A percentile compares a stretch with the other conserved stretches of the same genome.
Conservation (phyloP, 2,888 invertebrate species). For the Ptilodon capucinus region DNA sequence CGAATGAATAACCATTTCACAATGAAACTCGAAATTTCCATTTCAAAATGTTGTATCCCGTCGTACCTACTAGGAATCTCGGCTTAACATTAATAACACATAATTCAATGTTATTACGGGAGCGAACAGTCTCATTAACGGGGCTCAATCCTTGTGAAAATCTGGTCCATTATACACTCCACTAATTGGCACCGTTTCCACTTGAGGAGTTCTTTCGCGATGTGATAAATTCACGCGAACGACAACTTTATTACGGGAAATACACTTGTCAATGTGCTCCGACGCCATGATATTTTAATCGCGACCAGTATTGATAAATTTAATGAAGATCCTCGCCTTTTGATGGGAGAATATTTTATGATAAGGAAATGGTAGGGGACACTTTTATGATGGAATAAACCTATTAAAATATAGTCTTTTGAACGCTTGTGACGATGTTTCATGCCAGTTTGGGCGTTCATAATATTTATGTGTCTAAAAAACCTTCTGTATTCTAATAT, state of each 20-base stretch:
- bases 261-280: constrained; percentile 8
- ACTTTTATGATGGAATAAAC: too few relatives aligned
- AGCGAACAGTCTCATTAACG: constrained; percentile 50
- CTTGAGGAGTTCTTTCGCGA: constrained; percentile 31
- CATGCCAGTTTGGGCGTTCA: too few relatives aligned
- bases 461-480: too few relatives aligned
- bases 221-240: constrained; percentile 22
- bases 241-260: constrained; percentile 15
- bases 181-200: constrained; percentile 63
- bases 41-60: background rate
- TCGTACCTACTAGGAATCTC: constrained; percentile 10
- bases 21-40: background rate
- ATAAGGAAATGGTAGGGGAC: background rate
- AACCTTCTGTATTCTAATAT: too few relatives aligned
- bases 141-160: constrained; percentile 52
- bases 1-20: background rate
- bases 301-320: background rate
- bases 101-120: constrained; percentile 46
- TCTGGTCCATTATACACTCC: constrained; percentile 49
- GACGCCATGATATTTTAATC: constrained; percentile 4
- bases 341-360: background rate
- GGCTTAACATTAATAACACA: constrained; percentile 45
- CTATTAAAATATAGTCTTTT: too few relatives aligned
- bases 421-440: too few relatives aligned
- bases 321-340: background rate